phyloP scores from a whole-genome alignment of 2,888 invertebrate species.

The Sesia bembeciformis region DNA sequence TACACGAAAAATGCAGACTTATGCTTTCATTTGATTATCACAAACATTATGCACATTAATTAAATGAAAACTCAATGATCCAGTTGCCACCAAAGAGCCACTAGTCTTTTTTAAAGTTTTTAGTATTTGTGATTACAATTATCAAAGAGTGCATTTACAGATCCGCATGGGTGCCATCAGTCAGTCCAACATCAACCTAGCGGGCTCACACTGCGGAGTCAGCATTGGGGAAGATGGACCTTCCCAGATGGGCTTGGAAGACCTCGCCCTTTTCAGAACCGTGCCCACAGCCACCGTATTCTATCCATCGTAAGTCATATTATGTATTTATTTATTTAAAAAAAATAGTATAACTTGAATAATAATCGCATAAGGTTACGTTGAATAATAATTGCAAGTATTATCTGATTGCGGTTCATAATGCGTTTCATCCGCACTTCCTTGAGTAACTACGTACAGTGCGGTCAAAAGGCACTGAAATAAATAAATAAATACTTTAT shows the following conservation, averaged over 20 bases:
- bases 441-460: no score
- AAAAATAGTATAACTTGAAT: no score
- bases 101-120: neutral
- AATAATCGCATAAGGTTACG: no score
- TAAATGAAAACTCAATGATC: slow-evolving; percentile 8
- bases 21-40: no score
- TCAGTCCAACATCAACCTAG: slow-evolving; percentile 97
- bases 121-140: neutral
- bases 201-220: slow-evolving; percentile 97
- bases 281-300: slow-evolving; percentile 88
- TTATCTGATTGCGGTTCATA: no score
- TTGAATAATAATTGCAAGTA: no score
- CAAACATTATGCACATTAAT: no score
- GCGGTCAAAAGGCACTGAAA: no score
- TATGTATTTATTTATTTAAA: no score
- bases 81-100: slow-evolving; percentile 2
- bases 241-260: slow-evolving; percentile 99
- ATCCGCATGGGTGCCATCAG: slow-evolving; percentile 99
- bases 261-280: slow-evolving; percentile 94
- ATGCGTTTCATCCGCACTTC: no score
- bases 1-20: no score
- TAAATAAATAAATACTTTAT: no score
- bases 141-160: slow-evolving; percentile 36
- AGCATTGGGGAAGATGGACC: slow-evolving; percentile 99
- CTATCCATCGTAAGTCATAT: slow-evolving; percentile 75